These are phyloP conservation scores for Andricus grossulariae DNA, from an alignment of 1,140 invertebrate species.

Conservation along the genomic window DNA sequence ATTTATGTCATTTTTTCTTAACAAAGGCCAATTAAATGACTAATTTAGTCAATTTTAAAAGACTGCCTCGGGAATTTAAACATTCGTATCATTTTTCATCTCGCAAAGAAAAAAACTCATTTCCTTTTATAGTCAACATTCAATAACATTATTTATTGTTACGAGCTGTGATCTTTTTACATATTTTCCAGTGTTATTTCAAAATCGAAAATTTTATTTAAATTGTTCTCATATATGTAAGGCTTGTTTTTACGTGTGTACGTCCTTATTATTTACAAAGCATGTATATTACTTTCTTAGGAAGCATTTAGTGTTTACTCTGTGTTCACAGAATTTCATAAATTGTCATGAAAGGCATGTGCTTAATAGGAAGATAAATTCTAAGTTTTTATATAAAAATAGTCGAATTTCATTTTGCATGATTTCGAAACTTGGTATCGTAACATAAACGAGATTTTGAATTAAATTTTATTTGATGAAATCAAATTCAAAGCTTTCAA, in stretches of 20 bases:
- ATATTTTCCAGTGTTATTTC: neutral
- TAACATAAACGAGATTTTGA: too few species aligned
- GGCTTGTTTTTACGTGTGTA: neutral
- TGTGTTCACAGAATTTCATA: neutral
- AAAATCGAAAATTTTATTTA: neutral
- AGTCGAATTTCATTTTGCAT: neutral
- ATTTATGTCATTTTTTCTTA: too few species aligned
- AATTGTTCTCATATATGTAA: neutral
- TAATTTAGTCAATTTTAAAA: too few species aligned
- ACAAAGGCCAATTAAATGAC: too few species aligned
- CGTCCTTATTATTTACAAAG: neutral
- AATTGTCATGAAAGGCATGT: conserved; percentile 1
- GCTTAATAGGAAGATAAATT: neutral
- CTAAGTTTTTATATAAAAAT: neutral
- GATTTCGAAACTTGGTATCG: too few species aligned
- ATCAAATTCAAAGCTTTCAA: too few species aligned
- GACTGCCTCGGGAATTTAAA: too few species aligned
- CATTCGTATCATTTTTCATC: neutral
- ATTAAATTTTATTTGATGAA: too few species aligned
- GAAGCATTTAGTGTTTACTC: conserved; percentile 5
- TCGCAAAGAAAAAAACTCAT: neutral
- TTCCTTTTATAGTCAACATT: neutral
- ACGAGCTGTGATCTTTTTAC: too few species aligned
- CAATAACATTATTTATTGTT: neutral
- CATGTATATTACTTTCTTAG: conserved; percentile 20